Conservation (phyloP, 2,888 invertebrate genomes). For the Bellardia bayeri region DNA sequence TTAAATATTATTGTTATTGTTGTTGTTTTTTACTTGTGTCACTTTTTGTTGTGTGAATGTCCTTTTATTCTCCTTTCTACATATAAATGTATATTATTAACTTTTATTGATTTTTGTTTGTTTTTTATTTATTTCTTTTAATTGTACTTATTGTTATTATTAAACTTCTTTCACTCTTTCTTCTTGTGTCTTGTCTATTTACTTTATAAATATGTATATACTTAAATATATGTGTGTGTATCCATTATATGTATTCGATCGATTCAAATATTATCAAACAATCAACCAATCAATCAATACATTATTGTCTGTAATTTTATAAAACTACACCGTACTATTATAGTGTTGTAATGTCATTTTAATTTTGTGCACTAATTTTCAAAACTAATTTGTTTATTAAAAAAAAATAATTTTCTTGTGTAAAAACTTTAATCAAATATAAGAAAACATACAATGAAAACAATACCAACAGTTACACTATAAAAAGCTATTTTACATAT, state of each 20-base stretch:
- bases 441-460: slow-evolving; percentile 3
- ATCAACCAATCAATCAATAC: slow-evolving; percentile 54
- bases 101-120: slow-evolving; percentile 10
- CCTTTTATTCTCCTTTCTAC: slow-evolving; percentile 39
- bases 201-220: slow-evolving; percentile 43
- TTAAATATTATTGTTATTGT: slow-evolving; percentile 47
- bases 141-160: slow-evolving; percentile 27
- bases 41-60: slow-evolving; percentile 58
- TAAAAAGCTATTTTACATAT: slow-evolving; percentile 5
- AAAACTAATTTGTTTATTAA: slow-evolving; percentile 75
- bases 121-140: slow-evolving; percentile 7
- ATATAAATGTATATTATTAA: not conserved
- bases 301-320: slow-evolving; percentile 69
- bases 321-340: slow-evolving; percentile 58
- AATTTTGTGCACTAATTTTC: slow-evolving; percentile 73
- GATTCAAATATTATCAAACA: slow-evolving; percentile 33
- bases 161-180: slow-evolving; percentile 59
- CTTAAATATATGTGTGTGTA: slow-evolving; percentile 46
- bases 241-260: slow-evolving; percentile 47
- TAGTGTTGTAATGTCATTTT: slow-evolving; percentile 64
- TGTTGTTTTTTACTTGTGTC: slow-evolving; percentile 13
- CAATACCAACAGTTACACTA: slow-evolving; percentile 21
- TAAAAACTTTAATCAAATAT: slow-evolving; percentile 41
- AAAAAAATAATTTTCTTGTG: slow-evolving; percentile 28
- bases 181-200: slow-evolving; percentile 61